Percentiles rank a stretch among this genome's conserved stretches.
Evolutionary conservation across 2,888 invertebrate species (phyloP).

Genomic region (Sturmia bella): DNA sequence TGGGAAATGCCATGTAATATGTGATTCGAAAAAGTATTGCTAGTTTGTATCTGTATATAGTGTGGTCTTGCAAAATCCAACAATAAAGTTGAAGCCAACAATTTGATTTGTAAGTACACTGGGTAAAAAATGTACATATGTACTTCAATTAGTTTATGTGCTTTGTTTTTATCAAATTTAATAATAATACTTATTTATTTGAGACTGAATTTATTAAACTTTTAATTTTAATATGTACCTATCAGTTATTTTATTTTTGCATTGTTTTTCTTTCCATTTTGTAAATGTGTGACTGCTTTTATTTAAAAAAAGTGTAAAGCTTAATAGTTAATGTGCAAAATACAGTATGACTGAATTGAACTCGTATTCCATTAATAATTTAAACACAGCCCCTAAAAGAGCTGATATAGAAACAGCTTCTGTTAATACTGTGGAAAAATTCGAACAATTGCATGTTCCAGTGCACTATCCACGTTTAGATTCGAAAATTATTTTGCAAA

Average conservation of each 20-base stretch:
- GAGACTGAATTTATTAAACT: neutral
- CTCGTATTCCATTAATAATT: constrained; percentile 61
- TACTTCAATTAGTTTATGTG: neutral
- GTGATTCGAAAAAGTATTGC: constrained; percentile 24
- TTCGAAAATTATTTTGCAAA: constrained; percentile 79
- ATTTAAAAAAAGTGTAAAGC: constrained; percentile 40
- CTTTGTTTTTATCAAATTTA: neutral
- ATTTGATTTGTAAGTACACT: constrained; percentile 39
- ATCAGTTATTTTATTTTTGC: constrained; percentile 32
- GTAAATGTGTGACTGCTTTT: constrained; percentile 42
- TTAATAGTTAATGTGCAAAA: constrained; percentile 51
- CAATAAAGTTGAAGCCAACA: neutral
- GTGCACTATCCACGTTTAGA: constrained; percentile 77
- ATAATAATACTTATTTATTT: neutral
- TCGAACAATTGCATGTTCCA: constrained; percentile 71
- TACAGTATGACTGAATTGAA: constrained; percentile 67
- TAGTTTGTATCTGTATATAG: constrained; percentile 4
- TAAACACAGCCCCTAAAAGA: constrained; percentile 18
- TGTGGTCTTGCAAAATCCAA: neutral
- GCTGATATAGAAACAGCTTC: constrained; percentile 6
- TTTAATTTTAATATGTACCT: constrained; percentile 6
- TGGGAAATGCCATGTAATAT: constrained; percentile 10
- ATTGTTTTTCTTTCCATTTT: constrained; percentile 33
- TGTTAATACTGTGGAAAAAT: constrained; percentile 8
- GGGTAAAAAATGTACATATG: neutral